phyloP scores from a whole-genome alignment of 2,797 vertebrate genomes.

The Serranus cabrilla region DNA sequence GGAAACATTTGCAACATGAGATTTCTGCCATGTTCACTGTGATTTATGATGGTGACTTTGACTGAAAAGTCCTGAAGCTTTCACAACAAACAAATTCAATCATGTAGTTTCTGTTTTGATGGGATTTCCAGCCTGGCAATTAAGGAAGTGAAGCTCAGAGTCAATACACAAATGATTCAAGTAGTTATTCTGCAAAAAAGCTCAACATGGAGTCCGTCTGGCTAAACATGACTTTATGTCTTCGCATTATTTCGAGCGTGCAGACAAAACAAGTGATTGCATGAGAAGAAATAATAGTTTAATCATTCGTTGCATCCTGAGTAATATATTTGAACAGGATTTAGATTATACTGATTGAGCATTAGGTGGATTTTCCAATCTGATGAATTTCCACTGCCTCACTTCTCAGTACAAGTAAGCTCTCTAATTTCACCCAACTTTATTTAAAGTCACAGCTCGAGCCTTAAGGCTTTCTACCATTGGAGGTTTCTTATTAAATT shows the following conservation, averaged over 20 bases:
- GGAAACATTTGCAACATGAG: background rate
- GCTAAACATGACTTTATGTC: too few species aligned
- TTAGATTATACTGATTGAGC: background rate
- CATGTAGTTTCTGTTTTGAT: conserved; percentile 26
- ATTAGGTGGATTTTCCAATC: background rate
- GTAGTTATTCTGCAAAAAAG: too few species aligned
- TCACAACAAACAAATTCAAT: accelerated
- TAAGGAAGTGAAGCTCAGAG: too few species aligned
- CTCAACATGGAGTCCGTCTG: too few species aligned
- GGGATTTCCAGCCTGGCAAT: background rate
- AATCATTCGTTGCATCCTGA: background rate
- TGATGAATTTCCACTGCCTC: background rate
- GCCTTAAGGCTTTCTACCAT: background rate
- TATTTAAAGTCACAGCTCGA: background rate
- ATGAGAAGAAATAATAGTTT: too few species aligned
- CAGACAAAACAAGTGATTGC: too few species aligned
- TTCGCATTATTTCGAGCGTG: too few species aligned
- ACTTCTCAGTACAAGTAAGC: background rate
- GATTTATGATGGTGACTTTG: background rate
- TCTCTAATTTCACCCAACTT: background rate
- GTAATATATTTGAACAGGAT: background rate
- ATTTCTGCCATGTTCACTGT: conserved; percentile 5
- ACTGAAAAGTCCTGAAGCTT: background rate
- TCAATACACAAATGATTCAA: too few species aligned
- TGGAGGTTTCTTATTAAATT: background rate